phyloP scores from a whole-genome alignment of 2,113 vertebrate genomes.

The Lycocorax pyrrhopterus region DNA sequence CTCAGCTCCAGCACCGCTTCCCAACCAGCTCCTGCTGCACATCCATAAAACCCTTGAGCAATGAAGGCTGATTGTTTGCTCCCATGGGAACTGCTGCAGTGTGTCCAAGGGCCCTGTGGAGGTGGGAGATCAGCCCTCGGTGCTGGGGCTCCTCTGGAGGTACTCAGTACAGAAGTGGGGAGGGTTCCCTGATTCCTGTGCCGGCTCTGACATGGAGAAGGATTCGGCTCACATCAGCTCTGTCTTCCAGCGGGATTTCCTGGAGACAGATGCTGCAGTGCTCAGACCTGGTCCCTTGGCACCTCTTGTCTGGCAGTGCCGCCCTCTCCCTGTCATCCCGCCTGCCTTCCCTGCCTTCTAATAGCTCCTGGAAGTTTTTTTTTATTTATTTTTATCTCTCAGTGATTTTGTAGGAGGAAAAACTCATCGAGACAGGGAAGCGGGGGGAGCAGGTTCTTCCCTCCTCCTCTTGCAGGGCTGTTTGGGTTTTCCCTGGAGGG shows the following conservation, averaged over 20 bases:
- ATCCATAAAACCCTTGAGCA: background rate
- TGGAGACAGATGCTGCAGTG: background rate
- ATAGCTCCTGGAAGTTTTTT: background rate
- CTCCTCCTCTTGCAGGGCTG: background rate
- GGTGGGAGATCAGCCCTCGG: background rate
- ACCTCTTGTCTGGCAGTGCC: background rate
- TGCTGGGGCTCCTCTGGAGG: background rate
- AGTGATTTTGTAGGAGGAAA: background rate
- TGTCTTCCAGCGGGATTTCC: background rate
- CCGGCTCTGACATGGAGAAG: accelerated
- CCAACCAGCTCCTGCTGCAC: background rate
- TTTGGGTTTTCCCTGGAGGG: background rate
- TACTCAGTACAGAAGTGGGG: background rate
- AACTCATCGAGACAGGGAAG: accelerated
- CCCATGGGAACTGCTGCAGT: accelerated
- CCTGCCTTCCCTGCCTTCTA: background rate
- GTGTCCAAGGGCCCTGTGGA: accelerated
- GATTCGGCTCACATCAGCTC: accelerated
- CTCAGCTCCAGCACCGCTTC: background rate
- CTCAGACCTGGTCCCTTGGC: background rate
- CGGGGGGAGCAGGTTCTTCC: background rate
- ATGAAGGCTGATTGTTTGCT: background rate
- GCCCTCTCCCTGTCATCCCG: background rate
- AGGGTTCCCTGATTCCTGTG: accelerated
- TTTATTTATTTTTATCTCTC: background rate